Conservation (phyloP, 2,888 invertebrate species). For the Fragum whitleyi region DNA sequence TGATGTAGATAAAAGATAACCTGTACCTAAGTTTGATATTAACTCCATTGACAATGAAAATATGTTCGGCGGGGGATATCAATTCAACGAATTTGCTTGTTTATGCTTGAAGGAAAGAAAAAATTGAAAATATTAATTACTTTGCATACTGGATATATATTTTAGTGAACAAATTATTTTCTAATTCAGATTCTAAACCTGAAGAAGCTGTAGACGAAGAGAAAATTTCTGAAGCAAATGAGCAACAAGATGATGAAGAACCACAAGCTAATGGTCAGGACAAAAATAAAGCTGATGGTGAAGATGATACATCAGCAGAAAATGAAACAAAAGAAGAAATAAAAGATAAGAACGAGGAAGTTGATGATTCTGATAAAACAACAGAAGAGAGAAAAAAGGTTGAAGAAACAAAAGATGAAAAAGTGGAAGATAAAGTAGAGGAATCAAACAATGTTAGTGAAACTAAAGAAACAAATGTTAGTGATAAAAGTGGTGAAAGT, state of each 20-base stretch:
- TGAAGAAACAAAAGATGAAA: neutral
- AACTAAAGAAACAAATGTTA: conserved; percentile 23
- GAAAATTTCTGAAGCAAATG: conserved; percentile 24
- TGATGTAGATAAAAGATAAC: too few relatives aligned
- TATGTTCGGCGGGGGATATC: too few relatives aligned
- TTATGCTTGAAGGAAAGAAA: too few relatives aligned
- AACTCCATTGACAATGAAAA: too few relatives aligned
- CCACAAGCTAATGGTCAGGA: conserved; percentile 17
- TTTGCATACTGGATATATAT: too few relatives aligned
- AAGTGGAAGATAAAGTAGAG: conserved; percentile 27
- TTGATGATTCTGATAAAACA: neutral
- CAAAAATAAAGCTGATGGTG: conserved; percentile 35
- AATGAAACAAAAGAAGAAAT: conserved; percentile 21
- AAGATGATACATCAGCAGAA: conserved; percentile 32
- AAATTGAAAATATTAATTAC: too few relatives aligned
- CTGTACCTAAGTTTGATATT: too few relatives aligned
- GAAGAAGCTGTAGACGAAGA: conserved; percentile 5
- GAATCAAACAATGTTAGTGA: conserved; percentile 35
- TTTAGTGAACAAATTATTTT: too few relatives aligned
- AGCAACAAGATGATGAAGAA: conserved; percentile 37
- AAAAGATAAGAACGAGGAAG: neutral
- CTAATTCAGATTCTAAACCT: neutral
- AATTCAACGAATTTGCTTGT: too few relatives aligned
- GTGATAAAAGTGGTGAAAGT: conserved; percentile 11
- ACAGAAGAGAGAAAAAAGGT: neutral